A percentile compares a stretch with the other conserved stretches of the same genome.
These are phyloP conservation scores for Drosophila pruinosa DNA, from an alignment of 1,140 invertebrate species.

Conservation along the genomic window DNA sequence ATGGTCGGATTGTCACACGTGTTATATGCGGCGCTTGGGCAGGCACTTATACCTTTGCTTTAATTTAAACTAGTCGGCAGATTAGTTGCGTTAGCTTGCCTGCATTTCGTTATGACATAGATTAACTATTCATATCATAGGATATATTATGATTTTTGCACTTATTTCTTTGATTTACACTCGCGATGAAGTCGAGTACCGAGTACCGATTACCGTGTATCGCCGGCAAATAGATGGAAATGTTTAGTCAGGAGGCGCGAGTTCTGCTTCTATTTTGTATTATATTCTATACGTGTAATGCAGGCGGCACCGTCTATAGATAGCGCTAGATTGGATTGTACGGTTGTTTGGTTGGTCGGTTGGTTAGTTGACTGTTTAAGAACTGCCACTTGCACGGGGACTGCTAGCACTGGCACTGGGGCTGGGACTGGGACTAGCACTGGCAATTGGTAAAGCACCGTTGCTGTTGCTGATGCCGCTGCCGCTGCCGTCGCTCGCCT, in stretches of 20 bases:
- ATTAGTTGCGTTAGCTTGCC: background rate
- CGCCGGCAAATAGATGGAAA: slow-evolving; percentile 6
- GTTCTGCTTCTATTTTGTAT: slow-evolving; percentile 3
- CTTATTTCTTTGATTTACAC: background rate
- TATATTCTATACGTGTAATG: slow-evolving; percentile 9
- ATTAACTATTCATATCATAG: background rate
- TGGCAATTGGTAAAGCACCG: slow-evolving; percentile 4
- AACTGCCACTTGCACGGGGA: slow-evolving; percentile 40
- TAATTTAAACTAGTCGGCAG: background rate
- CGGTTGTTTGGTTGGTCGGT: background rate
- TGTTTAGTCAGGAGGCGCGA: slow-evolving; percentile 18
- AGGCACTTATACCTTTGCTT: slow-evolving; percentile 18
- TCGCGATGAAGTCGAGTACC: background rate
- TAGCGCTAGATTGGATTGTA: slow-evolving; percentile 36
- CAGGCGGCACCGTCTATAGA: slow-evolving; percentile 23
- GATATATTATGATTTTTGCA: background rate
- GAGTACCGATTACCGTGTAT: background rate
- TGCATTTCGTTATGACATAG: background rate
- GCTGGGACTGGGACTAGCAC: slow-evolving; percentile 8
- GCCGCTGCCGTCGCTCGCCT: slow-evolving; percentile 6
- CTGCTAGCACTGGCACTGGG: slow-evolving; percentile 17
- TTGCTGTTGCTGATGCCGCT: background rate
- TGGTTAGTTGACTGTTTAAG: slow-evolving; percentile 54
- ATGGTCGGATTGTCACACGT: slow-evolving; percentile 41
- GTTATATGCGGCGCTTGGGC: slow-evolving; percentile 32